phyloP scores from a whole-genome alignment of 2,888 invertebrate species.

The Clusia tigrina region DNA sequence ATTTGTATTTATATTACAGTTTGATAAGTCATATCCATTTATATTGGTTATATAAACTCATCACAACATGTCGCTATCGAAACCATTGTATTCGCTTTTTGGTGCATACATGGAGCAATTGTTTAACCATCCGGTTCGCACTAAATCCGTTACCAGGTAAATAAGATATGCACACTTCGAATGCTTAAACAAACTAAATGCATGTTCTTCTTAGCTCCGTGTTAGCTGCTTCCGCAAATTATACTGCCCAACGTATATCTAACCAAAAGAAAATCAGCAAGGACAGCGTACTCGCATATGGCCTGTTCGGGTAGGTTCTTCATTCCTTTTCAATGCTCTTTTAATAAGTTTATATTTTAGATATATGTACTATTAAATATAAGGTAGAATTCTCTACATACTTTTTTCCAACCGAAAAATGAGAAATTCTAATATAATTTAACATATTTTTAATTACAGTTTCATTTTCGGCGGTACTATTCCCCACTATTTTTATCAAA shows the following conservation, averaged over 20 bases:
- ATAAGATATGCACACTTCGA: conserved; percentile 4
- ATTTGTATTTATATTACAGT: no score
- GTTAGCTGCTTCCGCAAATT: conserved; percentile 76
- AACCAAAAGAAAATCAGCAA: conserved; percentile 71
- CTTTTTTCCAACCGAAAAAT: neutral
- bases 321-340: no score
- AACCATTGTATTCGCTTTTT: conserved; percentile 74
- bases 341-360: neutral
- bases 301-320: conserved; percentile 78
- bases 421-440: neutral
- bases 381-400: neutral
- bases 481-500: conserved; percentile 79
- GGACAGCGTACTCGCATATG: conserved; percentile 77
- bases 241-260: conserved; percentile 76
- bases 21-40: no score
- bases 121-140: conserved; percentile 78
- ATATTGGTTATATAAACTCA: no score
- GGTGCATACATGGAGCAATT: conserved; percentile 79
- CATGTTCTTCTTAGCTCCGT: conserved; percentile 75
- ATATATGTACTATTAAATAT: no score
- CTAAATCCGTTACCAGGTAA: conserved; percentile 83
- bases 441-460: conserved; percentile 59
- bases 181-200: no score
- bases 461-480: conserved; percentile 81
- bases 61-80: conserved; percentile 64